Percentiles rank a stretch among this genome's conserved stretches.
Conservation (phyloP, 1,140 invertebrate genomes). For the Nasonia giraulti region DNA sequence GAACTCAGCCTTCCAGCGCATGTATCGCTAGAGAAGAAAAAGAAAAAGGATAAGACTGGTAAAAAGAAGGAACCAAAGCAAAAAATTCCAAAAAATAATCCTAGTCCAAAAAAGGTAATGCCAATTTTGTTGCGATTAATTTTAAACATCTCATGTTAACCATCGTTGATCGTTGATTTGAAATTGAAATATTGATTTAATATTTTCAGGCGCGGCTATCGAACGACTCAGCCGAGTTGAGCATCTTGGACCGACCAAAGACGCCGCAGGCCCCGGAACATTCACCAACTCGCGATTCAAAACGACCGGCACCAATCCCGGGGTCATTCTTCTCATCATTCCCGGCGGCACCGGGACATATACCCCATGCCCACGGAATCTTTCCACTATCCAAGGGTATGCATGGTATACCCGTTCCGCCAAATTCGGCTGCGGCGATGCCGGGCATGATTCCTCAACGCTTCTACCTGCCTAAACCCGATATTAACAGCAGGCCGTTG, state of each 20-base stretch:
- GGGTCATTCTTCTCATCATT: constrained; percentile 73
- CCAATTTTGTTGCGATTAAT: constrained; percentile 25
- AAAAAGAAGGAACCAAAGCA: constrained; percentile 79
- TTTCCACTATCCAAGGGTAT: constrained; percentile 65
- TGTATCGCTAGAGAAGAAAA: constrained; percentile 60
- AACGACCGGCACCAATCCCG: constrained; percentile 71
- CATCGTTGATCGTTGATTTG: constrained; percentile 3
- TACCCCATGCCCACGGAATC: constrained; percentile 71
- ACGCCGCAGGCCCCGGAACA: constrained; percentile 77
- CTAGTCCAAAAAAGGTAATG: constrained; percentile 66
- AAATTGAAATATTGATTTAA: constrained; percentile 23
- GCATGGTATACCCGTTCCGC: constrained; percentile 73
- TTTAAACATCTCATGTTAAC: constrained; percentile 4
- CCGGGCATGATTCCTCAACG: constrained; percentile 65
- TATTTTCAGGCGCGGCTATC: constrained; percentile 62
- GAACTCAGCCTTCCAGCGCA: constrained; percentile 67
- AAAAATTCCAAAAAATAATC: constrained; percentile 65
- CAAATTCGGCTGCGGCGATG: constrained; percentile 60
- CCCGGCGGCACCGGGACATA: constrained; percentile 80
- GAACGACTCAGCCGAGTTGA: constrained; percentile 61
- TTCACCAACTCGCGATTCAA: constrained; percentile 72
- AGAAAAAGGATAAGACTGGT: constrained; percentile 79
- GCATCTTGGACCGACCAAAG: constrained; percentile 76
- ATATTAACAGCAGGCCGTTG: not conserved
- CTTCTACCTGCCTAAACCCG: constrained; percentile 47